Conservation (phyloP, 1,140 invertebrate species). For the Drosophila ohnishii region DNA sequence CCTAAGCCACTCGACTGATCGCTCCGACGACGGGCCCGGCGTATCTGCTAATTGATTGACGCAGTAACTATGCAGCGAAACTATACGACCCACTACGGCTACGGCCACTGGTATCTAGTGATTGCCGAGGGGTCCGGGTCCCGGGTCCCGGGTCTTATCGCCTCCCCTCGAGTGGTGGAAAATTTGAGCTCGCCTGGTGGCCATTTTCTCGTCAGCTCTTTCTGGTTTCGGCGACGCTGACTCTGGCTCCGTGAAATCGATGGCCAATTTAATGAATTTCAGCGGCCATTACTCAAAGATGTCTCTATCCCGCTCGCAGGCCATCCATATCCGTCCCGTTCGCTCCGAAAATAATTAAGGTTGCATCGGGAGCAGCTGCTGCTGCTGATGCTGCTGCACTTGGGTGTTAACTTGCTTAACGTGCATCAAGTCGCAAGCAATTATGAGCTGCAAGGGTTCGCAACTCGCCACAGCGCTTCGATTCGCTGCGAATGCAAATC, state of each 20-base stretch:
- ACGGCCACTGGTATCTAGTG: conserved; percentile 29
- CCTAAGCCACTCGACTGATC: conserved; percentile 54
- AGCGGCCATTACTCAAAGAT: conserved; percentile 73
- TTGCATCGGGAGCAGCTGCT: conserved; percentile 27
- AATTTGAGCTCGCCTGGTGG: conserved; percentile 54
- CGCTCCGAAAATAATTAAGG: conserved; percentile 68
- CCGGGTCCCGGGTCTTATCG: conserved; percentile 45
- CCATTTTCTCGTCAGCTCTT: conserved; percentile 51
- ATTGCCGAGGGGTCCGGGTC: conserved; percentile 23
- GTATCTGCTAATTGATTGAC: conserved; percentile 66
- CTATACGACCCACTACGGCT: conserved; percentile 32
- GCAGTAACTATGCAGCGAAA: conserved; percentile 45
- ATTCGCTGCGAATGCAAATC: conserved; percentile 77
- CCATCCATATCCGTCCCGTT: conserved; percentile 20
- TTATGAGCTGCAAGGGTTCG: conserved; percentile 57
- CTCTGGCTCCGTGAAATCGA: conserved; percentile 37
- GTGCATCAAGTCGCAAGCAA: conserved; percentile 74
- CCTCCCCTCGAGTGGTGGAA: conserved; percentile 40
- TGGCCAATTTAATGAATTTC: conserved; percentile 66
- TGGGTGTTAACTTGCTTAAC: conserved; percentile 80
- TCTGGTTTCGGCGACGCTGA: conserved; percentile 8
- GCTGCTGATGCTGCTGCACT: conserved; percentile 36
- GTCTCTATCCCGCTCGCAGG: conserved; percentile 32
- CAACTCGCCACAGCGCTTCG: conserved; percentile 44
- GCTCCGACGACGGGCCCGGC: conserved; percentile 24